Percentiles rank a stretch among this genome's conserved stretches.
These are phyloP conservation scores for Drosophila pruinosa DNA, from an alignment of 1,140 invertebrate genomes.

Conservation along the genomic window DNA sequence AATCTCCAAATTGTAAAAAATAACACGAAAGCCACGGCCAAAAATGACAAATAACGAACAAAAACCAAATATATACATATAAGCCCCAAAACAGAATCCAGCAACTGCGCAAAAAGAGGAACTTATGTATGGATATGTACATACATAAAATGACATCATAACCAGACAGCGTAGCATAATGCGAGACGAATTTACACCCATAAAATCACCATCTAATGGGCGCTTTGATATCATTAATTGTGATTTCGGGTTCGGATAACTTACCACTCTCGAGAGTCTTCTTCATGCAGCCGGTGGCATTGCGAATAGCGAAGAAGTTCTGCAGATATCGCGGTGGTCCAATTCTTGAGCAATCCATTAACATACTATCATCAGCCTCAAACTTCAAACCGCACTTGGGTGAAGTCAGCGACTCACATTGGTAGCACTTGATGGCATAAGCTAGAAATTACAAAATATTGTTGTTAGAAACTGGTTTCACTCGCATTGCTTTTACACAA, in stretches of 20 bases:
- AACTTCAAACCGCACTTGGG: conserved; percentile 77
- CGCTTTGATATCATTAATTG: not conserved
- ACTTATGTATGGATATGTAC: not conserved
- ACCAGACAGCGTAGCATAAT: conserved; percentile 4
- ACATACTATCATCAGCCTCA: conserved; percentile 57
- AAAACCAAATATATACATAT: conserved; percentile 15
- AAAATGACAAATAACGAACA: conserved; percentile 26
- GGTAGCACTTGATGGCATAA: conserved; percentile 72
- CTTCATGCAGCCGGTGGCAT: conserved; percentile 80
- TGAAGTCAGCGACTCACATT: conserved; percentile 66
- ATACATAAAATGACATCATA: conserved; percentile 63
- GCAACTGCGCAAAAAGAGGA: conserved; percentile 14
- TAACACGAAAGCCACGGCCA: conserved; percentile 31
- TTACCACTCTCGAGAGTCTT: conserved; percentile 73
- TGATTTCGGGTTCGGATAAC: conserved; percentile 2
- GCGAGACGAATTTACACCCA: conserved; percentile 9
- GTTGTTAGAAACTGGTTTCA: not conserved
- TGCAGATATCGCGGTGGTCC: conserved; percentile 65
- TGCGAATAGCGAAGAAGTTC: conserved; percentile 56
- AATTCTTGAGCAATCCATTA: conserved; percentile 63
- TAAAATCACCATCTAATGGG: conserved; percentile 24
- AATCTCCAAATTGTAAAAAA: conserved; percentile 49
- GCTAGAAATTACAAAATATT: conserved; percentile 22
- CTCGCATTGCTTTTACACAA: not conserved
- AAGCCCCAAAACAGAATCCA: not conserved